phyloP scores from a whole-genome alignment of 2,113 vertebrate genomes.

The Diadophis punctatus region DNA sequence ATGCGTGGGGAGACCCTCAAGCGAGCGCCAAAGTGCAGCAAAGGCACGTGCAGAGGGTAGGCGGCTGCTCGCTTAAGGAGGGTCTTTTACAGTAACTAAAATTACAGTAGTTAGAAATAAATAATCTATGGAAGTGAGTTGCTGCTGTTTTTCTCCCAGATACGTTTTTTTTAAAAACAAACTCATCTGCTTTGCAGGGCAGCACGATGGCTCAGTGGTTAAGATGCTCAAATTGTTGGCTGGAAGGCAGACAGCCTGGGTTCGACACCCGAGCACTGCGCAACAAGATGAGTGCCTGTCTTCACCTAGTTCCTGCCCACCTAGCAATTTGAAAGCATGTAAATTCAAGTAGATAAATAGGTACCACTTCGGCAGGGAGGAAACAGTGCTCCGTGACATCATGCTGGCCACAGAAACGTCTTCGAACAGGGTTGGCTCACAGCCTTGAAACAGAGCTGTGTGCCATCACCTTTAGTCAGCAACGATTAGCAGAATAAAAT shows the following conservation, averaged over 20 bases:
- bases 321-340: background rate
- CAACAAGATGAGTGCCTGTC: background rate
- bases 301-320: background rate
- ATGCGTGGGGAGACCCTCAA: no score
- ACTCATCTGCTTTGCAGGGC: background rate
- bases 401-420: background rate
- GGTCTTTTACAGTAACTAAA: no score
- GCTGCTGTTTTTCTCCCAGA: background rate
- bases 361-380: background rate
- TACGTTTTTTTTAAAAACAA: background rate
- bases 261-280: background rate
- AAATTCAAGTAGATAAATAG: background rate
- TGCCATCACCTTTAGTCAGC: background rate
- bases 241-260: background rate
- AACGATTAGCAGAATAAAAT: background rate
- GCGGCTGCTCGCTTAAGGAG: no score
- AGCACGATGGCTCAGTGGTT: background rate
- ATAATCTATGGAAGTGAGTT: background rate
- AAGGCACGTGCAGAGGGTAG: no score
- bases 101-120: background rate
- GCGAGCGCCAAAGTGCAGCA: no score
- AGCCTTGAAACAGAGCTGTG: background rate
- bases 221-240: background rate
- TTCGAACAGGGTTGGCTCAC: background rate
- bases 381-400: background rate